Evolutionary conservation across 2,888 invertebrate species (phyloP).

Genomic region (Erpobdella octoculata): DNA sequence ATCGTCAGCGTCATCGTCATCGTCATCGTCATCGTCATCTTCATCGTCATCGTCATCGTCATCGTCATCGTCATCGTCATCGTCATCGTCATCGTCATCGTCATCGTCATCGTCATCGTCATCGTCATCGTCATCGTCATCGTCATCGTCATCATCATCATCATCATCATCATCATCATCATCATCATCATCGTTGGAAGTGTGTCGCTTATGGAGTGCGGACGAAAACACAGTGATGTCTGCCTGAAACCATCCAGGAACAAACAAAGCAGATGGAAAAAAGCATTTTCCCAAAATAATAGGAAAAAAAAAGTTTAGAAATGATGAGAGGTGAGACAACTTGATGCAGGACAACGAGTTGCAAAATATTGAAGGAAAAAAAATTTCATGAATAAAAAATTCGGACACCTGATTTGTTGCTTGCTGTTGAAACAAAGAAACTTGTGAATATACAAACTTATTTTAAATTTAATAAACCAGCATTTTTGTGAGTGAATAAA

Average conservation of each 20-base stretch:
- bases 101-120: background rate
- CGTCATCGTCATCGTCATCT: slow-evolving; percentile 1
- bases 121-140: background rate
- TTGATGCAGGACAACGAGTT: too few species aligned
- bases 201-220: background rate
- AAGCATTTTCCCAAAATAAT: background rate
- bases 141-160: background rate
- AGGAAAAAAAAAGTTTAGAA: too few species aligned
- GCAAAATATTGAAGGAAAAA: too few species aligned
- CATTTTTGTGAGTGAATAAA: too few species aligned
- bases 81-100: background rate
- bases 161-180: slow-evolving; percentile 13
- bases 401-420: too few species aligned
- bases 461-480: too few species aligned
- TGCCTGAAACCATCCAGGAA: background rate
- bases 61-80: slow-evolving; percentile 1
- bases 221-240: background rate
- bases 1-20: too few species aligned
- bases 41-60: background rate
- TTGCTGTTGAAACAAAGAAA: too few species aligned
- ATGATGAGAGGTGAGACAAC: too few species aligned
- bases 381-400: too few species aligned
- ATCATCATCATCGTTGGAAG: background rate
- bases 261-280: background rate
- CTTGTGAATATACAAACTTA: too few species aligned